These are phyloP conservation scores for Trochalopteron elliotii DNA, from an alignment of 2,113 vertebrate genomes.

Conservation along the genomic window DNA sequence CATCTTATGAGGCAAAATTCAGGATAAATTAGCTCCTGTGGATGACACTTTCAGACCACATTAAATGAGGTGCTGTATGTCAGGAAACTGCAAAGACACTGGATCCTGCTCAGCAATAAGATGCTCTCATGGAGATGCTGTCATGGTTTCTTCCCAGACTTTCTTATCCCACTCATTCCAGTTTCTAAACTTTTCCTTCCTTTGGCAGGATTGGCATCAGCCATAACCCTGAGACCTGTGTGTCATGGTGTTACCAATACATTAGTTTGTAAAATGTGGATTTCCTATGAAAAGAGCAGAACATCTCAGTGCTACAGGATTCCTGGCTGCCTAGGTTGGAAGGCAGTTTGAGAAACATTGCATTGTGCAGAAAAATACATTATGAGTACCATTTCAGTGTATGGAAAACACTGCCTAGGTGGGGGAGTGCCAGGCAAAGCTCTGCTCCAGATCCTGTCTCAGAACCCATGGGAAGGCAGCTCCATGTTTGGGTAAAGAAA, in stretches of 20 bases:
- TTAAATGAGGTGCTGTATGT: neutral
- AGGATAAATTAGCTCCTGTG: neutral
- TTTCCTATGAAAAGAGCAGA: neutral
- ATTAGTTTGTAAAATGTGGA: neutral
- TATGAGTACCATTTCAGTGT: neutral
- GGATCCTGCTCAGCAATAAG: neutral
- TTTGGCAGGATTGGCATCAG: neutral
- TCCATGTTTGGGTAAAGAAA: neutral
- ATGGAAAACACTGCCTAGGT: neutral
- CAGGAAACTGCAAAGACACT: neutral
- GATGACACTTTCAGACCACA: neutral
- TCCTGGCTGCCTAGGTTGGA: neutral
- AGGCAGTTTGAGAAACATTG: neutral
- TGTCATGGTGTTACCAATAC: neutral
- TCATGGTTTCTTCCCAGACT: neutral
- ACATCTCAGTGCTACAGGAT: neutral
- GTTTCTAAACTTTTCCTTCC: neutral
- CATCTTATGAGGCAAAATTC: neutral
- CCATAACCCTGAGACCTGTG: neutral
- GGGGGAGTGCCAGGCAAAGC: neutral
- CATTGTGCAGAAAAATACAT: neutral
- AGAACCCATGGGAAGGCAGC: neutral
- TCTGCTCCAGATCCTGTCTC: neutral
- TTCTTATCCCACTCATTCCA: neutral
- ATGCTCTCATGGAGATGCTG: neutral